Percentiles rank a stretch among this genome's conserved stretches.
These are phyloP conservation scores for Eumacrocentrus americanus DNA, from an alignment of 2,888 invertebrate species.

Conservation along the genomic window DNA sequence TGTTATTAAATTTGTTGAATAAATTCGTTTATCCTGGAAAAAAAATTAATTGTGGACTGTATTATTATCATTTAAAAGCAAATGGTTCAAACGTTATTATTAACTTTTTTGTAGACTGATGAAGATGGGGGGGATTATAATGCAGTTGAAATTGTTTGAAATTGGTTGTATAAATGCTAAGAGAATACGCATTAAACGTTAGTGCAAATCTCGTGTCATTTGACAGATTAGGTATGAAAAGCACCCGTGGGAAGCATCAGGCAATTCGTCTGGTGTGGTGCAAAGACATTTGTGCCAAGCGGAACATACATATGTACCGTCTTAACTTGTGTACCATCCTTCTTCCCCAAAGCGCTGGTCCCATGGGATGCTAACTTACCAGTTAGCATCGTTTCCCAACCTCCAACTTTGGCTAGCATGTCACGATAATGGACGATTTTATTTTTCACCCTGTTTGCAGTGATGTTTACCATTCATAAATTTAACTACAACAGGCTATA, in stretches of 20 bases:
- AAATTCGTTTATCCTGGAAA: too few relatives aligned
- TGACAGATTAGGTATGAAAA: constrained; percentile 47
- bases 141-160: too few relatives aligned
- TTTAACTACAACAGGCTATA: too few relatives aligned
- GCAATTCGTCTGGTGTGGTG: constrained; percentile 32
- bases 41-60: too few relatives aligned
- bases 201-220: constrained; percentile 38
- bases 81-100: too few relatives aligned
- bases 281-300: constrained; percentile 7
- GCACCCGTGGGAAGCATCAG: constrained; percentile 40
- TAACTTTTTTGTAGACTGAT: too few relatives aligned
- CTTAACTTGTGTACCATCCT: constrained; percentile 41
- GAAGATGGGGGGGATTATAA: too few relatives aligned
- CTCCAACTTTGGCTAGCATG: neutral
- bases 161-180: too few relatives aligned
- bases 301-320: constrained; percentile 31
- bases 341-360: constrained; percentile 38
- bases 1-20: too few relatives aligned
- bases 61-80: too few relatives aligned
- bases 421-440: constrained; percentile 8
- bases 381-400: constrained; percentile 40
- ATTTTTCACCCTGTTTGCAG: neutral
- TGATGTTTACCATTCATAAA: neutral
- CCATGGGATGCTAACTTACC: constrained; percentile 46
- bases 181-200: constrained; percentile 4